Evolutionary conservation across 2,888 invertebrate genomes (phyloP).

Genomic region (Ceramica pisi): DNA sequence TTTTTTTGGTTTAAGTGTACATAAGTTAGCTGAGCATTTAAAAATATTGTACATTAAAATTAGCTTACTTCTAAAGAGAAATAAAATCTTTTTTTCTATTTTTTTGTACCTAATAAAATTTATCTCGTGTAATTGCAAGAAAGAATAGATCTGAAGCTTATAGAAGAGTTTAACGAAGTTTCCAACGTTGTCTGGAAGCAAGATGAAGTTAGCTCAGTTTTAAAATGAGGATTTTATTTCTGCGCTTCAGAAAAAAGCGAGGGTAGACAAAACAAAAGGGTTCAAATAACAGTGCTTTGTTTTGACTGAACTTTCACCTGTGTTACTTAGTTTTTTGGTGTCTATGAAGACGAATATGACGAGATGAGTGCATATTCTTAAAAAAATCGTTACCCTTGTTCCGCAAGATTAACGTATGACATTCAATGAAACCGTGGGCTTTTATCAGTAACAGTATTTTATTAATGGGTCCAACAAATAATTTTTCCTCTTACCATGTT

Average conservation of each 20-base stretch:
- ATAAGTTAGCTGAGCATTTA: no score
- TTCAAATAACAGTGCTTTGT: constrained; percentile 15
- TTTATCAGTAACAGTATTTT: no score
- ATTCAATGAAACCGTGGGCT: no score
- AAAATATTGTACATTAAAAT: no score
- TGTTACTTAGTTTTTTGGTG: constrained; percentile 3
- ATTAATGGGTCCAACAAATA: no score
- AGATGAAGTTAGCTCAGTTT: constrained; percentile 33
- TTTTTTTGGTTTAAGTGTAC: no score
- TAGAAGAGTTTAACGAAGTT: constrained; percentile 24
- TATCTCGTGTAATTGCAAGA: constrained; percentile 10
- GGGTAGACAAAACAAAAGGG: constrained; percentile 14
- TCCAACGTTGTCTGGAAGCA: constrained; percentile 10
- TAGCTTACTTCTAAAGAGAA: no score
- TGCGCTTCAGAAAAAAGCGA: constrained; percentile 12
- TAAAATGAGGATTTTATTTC: constrained; percentile 34
- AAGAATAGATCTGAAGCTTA: constrained; percentile 10
- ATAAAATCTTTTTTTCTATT: no score
- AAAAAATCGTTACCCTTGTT: no score
- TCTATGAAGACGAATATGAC: background rate
- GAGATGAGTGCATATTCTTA: no score
- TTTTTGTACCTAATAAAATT: background rate
- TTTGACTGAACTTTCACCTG: constrained; percentile 22
- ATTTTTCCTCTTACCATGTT: no score
- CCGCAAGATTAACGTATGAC: no score